Conservation (phyloP, 2,113 vertebrate genomes). For the Pagrus major region DNA sequence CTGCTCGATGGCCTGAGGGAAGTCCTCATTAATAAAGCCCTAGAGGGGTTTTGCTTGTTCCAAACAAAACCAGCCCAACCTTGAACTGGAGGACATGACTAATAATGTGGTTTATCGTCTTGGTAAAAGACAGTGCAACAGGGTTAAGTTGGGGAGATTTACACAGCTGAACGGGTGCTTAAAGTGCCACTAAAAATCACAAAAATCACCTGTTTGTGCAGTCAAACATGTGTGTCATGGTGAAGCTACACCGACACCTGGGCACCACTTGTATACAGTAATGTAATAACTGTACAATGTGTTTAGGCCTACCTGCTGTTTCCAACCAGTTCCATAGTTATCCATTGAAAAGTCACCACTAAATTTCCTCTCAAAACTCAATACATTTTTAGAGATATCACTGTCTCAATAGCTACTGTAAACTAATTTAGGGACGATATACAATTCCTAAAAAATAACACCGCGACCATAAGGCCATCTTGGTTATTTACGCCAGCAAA, state of each 20-base stretch:
- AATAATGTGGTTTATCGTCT: background rate
- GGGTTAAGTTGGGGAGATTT: background rate
- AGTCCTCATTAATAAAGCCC: slow-evolving; percentile 57
- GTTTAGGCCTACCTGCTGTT: background rate
- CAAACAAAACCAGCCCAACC: slow-evolving; percentile 52
- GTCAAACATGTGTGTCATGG: background rate
- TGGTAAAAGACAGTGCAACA: background rate
- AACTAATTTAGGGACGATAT: too few species aligned
- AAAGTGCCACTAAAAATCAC: background rate
- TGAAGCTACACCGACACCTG: background rate
- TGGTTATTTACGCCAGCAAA: too few species aligned
- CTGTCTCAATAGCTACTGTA: too few species aligned
- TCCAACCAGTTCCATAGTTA: background rate
- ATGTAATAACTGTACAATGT: background rate
- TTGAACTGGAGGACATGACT: slow-evolving; percentile 51
- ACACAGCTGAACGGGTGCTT: background rate
- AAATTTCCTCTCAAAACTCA: background rate
- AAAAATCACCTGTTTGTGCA: background rate
- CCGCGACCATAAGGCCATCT: too few species aligned
- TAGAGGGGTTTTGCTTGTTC: slow-evolving; percentile 48
- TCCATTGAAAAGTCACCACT: background rate
- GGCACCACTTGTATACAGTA: background rate
- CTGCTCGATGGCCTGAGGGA: slow-evolving; percentile 51
- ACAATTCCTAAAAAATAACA: too few species aligned
- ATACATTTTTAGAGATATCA: background rate